Percentiles rank a stretch among this genome's conserved stretches.
Evolutionary conservation across 2,113 vertebrate genomes (phyloP).

Genomic region (Cololabis saira): DNA sequence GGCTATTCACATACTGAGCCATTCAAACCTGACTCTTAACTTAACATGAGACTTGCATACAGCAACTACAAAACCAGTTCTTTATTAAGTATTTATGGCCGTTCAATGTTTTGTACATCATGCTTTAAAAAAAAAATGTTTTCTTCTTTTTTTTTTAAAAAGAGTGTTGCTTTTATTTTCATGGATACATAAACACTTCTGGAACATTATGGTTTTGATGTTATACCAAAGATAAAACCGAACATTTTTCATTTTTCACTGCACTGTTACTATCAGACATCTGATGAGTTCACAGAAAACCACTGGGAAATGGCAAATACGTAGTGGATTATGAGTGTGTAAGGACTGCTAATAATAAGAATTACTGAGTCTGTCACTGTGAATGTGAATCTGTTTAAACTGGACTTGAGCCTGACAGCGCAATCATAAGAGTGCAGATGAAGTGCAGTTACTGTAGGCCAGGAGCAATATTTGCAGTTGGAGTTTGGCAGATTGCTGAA

Average conservation of each 20-base stretch:
- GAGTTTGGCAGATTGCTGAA: no score
- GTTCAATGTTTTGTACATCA: neutral
- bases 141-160: no score
- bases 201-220: no score
- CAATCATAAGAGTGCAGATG: conserved; percentile 25
- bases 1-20: neutral
- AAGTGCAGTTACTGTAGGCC: neutral
- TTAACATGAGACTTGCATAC: neutral
- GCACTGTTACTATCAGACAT: conserved; percentile 3
- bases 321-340: conserved; percentile 30
- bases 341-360: conserved; percentile 37
- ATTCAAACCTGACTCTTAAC: neutral
- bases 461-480: no score
- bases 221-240: neutral
- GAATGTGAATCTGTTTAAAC: conserved; percentile 47
- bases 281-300: conserved; percentile 12
- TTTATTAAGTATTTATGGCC: neutral
- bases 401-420: conserved; percentile 24
- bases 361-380: conserved; percentile 26
- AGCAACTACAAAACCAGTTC: neutral
- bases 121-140: no score
- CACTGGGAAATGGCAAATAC: conserved; percentile 19
- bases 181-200: no score
- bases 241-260: neutral
- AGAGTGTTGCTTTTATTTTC: no score